Evolutionary conservation across 2,797 vertebrate genomes (phyloP).

Genomic region (Hippopotamyrus pictus): DNA sequence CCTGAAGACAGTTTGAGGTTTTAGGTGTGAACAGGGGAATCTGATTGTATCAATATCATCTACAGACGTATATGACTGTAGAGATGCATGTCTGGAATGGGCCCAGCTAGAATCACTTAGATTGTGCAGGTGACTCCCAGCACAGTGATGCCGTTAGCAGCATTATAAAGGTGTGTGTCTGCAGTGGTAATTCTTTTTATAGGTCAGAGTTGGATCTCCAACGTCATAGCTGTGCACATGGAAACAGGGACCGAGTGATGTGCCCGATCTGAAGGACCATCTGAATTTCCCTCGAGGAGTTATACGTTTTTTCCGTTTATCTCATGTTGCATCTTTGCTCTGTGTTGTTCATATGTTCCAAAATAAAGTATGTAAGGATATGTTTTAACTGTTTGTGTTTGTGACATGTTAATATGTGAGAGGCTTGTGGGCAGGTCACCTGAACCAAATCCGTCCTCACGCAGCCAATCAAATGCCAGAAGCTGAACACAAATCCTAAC

Average conservation of each 20-base stretch:
- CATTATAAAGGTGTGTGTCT: neutral
- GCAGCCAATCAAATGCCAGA: neutral
- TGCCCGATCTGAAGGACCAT: neutral
- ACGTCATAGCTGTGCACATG: neutral
- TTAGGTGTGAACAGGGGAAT: neutral
- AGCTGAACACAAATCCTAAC: neutral
- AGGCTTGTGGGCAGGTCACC: neutral
- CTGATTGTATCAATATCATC: neutral
- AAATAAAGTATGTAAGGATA: constrained; percentile 29
- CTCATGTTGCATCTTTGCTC: constrained; percentile 20
- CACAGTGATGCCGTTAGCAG: neutral
- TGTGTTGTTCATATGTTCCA: constrained; percentile 27
- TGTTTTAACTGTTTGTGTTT: neutral
- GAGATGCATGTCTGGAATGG: neutral
- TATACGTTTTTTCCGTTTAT: neutral
- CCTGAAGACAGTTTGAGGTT: neutral
- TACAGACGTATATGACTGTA: neutral
- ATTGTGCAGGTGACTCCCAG: neutral
- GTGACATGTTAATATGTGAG: neutral
- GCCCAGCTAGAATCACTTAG: neutral
- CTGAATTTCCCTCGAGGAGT: neutral
- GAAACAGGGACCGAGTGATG: neutral
- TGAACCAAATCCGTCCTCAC: neutral
- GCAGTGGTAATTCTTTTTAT: neutral
- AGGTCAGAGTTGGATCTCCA: neutral